Percentiles rank a stretch among this genome's conserved stretches.
Evolutionary conservation across 2,113 vertebrate species (phyloP).

Genomic region (Lamprologus lemairii): DNA sequence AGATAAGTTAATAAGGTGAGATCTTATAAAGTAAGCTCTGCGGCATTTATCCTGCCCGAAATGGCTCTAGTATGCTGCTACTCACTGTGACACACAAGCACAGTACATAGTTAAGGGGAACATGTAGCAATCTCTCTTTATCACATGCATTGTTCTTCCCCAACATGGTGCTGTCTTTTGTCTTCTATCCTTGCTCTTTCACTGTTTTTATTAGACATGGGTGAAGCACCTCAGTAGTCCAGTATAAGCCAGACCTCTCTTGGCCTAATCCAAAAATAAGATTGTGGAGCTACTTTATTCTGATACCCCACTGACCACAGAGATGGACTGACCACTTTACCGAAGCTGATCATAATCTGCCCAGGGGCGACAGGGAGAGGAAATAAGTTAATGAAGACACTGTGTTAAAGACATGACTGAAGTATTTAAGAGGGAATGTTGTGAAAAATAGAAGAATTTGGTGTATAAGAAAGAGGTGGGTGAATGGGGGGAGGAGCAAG

Average conservation of each 20-base stretch:
- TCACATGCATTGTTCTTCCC: neutral
- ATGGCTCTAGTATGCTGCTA: neutral
- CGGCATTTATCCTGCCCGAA: neutral
- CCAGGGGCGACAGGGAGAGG: constrained; percentile 35
- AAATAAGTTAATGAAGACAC: constrained; percentile 2
- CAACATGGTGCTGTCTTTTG: neutral
- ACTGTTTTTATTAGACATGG: neutral
- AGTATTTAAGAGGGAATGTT: neutral
- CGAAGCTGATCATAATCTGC: constrained; percentile 62
- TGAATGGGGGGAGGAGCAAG: neutral
- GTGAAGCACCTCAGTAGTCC: neutral
- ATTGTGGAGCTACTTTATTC: constrained; percentile 1
- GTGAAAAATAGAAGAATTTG: neutral
- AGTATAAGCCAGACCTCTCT: neutral
- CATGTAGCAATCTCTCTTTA: neutral
- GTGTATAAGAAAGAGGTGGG: neutral
- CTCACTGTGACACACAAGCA: neutral
- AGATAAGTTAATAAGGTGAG: constrained; percentile 48
- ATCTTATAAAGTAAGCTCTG: neutral
- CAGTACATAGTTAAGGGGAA: neutral
- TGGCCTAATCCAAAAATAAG: constrained; percentile 48
- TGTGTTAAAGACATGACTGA: neutral
- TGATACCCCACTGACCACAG: neutral
- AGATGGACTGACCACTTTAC: constrained; percentile 54
- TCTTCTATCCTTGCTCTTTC: neutral